Base-by-base conservation (phyloP, 2,797 vertebrate species). In the Monodelphis domestica region DNA sequence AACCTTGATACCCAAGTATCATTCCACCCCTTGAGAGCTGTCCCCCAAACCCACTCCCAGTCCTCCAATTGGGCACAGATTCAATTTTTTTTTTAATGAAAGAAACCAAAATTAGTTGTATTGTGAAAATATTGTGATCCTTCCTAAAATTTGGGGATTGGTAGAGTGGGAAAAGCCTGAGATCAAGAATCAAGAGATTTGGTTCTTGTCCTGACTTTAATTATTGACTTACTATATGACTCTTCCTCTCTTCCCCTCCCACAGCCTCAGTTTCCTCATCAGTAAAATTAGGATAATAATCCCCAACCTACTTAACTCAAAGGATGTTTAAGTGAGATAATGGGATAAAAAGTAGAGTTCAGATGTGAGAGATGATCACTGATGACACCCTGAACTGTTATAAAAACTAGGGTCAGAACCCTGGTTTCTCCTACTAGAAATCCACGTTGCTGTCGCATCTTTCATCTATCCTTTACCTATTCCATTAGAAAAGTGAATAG, bases 41-140 rank as follows among this genome's bases (percentile, higher is more conserved):
- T 54, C 52, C 63, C 38, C n/a, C 17, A 50, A 6, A 50, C 30
- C 63, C 89, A 93, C 63, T 84, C 24, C 17, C n/a, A 7, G 10
- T 24, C 63, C 70, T 45, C 38, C 17, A 24, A 38, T 2, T 53
- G 78, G 88, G 28, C 17, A 0, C 2, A 53, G 33, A 53, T 51
- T 45, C 21, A 24, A n/a, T n/a, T n/a, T n/a, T 53, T 88, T 57
- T 90, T 51, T 91, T 92, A n/a, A 50, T 84, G 33, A 93, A 87
- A 57, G 6, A 26, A 90, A 78, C 33, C 88, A 56, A 56, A 59
- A 63, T 91, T 3, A 15, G 14, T 50, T 21, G 28, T 33, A 84
- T 87, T 52, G 56, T 52, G 70, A 91, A 90, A 84, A 91, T 52
- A 3, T 28, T 84, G 51, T 54, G 91, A 91, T 15, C 51, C 29